Evolutionary conservation across 2,888 invertebrate genomes (phyloP).

Genomic region (Amblyjoppa fuscipennis): DNA sequence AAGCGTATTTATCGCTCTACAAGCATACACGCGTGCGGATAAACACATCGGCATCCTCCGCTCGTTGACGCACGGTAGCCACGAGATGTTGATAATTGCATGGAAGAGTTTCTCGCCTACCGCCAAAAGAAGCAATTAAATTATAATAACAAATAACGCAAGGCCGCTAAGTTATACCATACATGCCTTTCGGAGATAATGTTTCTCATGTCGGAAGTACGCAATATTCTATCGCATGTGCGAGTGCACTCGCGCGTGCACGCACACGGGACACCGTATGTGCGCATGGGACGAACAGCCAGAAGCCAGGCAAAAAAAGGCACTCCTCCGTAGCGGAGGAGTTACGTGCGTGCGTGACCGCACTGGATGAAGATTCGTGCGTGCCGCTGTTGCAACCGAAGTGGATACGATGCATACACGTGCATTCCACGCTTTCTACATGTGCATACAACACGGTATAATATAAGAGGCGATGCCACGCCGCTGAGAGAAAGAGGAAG

Average conservation of each 20-base stretch:
- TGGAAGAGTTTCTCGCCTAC: not conserved
- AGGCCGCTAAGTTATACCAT: not conserved
- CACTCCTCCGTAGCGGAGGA: slow-evolving; percentile 26
- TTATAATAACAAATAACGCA: not conserved
- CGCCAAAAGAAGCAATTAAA: slow-evolving; percentile 8
- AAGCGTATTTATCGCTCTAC: no score
- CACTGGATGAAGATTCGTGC: slow-evolving; percentile 45
- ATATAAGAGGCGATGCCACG: not conserved
- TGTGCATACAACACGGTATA: not conserved
- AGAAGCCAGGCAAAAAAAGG: slow-evolving; percentile 5
- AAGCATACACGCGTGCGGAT: not conserved
- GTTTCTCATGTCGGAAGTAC: slow-evolving; percentile 38
- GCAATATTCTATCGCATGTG: slow-evolving; percentile 32
- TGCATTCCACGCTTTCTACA: not conserved
- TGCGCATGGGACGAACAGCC: not conserved
- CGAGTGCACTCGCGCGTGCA: not conserved
- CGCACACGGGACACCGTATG: slow-evolving; percentile 27
- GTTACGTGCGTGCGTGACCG: slow-evolving; percentile 60
- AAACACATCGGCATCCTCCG: not conserved
- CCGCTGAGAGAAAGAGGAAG: no score
- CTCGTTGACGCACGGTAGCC: not conserved
- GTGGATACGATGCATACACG: slow-evolving; percentile 8
- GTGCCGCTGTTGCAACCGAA: slow-evolving; percentile 36
- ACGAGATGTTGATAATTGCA: slow-evolving; percentile 5
- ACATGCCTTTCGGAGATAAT: slow-evolving; percentile 7